phyloP scores from a whole-genome alignment of 1,140 invertebrate species.

The Zaprionus tsacasi region DNA sequence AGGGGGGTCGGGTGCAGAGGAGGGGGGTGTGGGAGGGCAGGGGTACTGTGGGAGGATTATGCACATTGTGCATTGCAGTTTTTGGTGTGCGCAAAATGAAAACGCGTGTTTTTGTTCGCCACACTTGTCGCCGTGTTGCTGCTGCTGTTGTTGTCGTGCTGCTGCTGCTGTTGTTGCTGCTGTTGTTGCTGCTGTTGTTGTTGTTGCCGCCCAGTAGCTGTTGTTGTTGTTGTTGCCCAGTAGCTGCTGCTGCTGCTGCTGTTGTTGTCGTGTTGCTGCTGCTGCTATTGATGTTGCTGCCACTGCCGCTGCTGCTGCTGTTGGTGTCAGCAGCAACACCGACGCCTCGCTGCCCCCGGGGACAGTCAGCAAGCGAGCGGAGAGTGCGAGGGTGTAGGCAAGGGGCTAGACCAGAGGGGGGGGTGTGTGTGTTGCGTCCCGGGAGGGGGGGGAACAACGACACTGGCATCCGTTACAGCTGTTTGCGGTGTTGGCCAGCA shows the following conservation, averaged over 20 bases:
- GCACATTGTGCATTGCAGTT: slow-evolving; percentile 59
- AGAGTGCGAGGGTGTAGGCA: not conserved
- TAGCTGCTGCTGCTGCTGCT: not conserved
- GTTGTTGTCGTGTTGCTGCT: slow-evolving; percentile 30
- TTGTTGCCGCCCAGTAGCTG: not conserved
- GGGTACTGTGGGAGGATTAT: slow-evolving; percentile 33
- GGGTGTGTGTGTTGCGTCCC: too few species aligned
- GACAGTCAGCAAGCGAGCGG: not conserved
- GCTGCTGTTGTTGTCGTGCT: too few species aligned
- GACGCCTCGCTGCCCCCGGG: slow-evolving; percentile 25
- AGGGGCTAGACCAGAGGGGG: not conserved
- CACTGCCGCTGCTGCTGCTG: slow-evolving; percentile 16
- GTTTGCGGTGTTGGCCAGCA: slow-evolving; percentile 74
- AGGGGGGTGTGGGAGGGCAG: not conserved
- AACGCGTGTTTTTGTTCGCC: slow-evolving; percentile 65
- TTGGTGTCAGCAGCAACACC: slow-evolving; percentile 34
- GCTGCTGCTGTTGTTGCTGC: too few species aligned
- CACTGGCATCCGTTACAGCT: slow-evolving; percentile 67
- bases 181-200: not conserved
- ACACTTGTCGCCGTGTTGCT: slow-evolving; percentile 36
- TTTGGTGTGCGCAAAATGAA: slow-evolving; percentile 67
- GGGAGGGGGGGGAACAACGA: slow-evolving; percentile 3
- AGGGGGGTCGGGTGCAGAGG: not conserved
- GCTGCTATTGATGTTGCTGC: slow-evolving; percentile 22
- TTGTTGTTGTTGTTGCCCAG: not conserved